phyloP scores from a whole-genome alignment of 1,140 invertebrate genomes.

The Solenopsis fugax region DNA sequence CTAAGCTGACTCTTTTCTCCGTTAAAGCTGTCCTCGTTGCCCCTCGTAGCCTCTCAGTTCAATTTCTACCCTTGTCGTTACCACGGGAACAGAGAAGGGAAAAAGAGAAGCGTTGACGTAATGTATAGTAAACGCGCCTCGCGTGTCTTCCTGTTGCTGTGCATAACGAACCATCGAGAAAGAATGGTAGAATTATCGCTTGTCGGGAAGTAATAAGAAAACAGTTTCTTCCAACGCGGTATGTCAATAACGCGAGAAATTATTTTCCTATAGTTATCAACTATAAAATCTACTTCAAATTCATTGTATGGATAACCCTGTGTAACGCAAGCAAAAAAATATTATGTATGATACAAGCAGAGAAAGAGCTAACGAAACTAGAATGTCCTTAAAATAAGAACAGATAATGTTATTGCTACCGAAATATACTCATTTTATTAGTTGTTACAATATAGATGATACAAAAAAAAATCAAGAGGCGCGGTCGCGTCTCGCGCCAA shows the following conservation, averaged over 20 bases:
- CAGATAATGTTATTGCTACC: no score
- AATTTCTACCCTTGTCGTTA: conserved; percentile 48
- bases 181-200: conserved; percentile 57
- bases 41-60: conserved; percentile 37
- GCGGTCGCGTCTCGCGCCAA: no score
- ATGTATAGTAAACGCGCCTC: conserved; percentile 59
- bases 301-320: no score
- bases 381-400: no score
- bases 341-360: neutral
- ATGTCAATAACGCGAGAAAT: neutral
- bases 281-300: neutral
- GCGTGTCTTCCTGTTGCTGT: conserved; percentile 41
- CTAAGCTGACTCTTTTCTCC: conserved; percentile 59
- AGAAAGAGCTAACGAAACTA: no score
- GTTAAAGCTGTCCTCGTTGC: conserved; percentile 55
- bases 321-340: neutral
- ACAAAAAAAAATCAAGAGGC: no score
- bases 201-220: neutral
- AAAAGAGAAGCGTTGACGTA: conserved; percentile 56
- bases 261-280: neutral
- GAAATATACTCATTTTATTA: no score
- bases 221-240: neutral
- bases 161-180: conserved; percentile 58
- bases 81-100: neutral
- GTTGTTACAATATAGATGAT: no score